phyloP scores from a whole-genome alignment of 2,113 vertebrate species.

The Tricholaema leucomelas region DNA sequence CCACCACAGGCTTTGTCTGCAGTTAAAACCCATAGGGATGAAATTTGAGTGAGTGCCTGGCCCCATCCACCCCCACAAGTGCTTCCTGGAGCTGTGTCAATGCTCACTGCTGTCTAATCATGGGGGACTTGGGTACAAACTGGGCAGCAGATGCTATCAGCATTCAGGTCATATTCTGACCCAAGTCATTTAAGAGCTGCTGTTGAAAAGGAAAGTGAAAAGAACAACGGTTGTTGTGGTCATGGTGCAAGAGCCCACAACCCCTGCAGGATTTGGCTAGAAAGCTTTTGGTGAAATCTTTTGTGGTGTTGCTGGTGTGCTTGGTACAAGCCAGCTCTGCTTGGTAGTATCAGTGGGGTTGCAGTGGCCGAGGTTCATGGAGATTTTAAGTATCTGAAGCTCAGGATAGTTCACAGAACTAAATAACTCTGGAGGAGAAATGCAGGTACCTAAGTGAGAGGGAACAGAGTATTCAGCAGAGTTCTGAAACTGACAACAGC shows the following conservation, averaged over 20 bases:
- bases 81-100: not conserved
- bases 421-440: not conserved
- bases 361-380: not conserved
- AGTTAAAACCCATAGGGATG: not conserved
- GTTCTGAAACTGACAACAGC: not conserved
- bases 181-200: not conserved
- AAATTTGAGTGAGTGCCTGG: not conserved
- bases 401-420: not conserved
- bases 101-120: not conserved
- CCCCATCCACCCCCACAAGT: not conserved
- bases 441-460: not conserved
- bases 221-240: not conserved
- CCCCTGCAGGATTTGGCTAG: not conserved
- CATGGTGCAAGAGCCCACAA: accelerated
- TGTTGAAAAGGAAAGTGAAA: not conserved
- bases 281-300: not conserved
- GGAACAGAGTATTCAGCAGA: not conserved
- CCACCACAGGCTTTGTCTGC: not conserved
- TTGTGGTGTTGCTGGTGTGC: too few species aligned
- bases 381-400: not conserved
- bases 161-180: not conserved
- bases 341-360: not conserved
- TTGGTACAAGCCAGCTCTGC: not conserved
- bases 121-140: not conserved
- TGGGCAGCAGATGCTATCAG: not conserved